Base-by-base conservation (phyloP, 2,888 invertebrate genomes). In the Dimorphilus gyrociliatus region DNA sequence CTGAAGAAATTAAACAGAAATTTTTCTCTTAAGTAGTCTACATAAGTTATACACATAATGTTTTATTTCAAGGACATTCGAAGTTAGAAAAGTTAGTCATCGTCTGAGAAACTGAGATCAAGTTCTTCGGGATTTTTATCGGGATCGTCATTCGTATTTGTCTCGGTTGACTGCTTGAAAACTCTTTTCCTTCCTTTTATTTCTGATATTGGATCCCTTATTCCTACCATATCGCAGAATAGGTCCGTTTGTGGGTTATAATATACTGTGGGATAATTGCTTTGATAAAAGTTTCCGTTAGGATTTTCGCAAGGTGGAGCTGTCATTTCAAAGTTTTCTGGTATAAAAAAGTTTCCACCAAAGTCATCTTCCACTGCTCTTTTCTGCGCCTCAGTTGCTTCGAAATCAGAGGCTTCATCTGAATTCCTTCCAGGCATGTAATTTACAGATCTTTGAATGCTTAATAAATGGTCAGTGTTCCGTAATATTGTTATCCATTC, bases 401-500 rank as follows among this genome's bases (percentile, higher is more conserved):
- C 72, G 52, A 77, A 82, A 39, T 71, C 64, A 66, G 70, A 76
- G 8, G 28, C 12, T 28, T 8, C 3, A 16, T n/a, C 8, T 27
- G 13, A 39, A 30, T 56, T 76, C 72, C 78, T 74, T 47, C 81
- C 81, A 1, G 90, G 90, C 75, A 90, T 74, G 53, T 78, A 84
- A 45, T 73, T 71, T 26, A 69, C 69, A 7, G 68, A 57, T 48
- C 67, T 72, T 50, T 75, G 77, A 0, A 80, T 72, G 51, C 73
- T 78, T 25, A 82, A 62, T 27, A 92, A 69, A 65, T 88, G 81
- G 67, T 94, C 84, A 1, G 94, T 94, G 40, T 72, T 70, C 52
- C 73, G 74, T 26, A 97, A 67, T 51, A 94, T 72, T 7, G 81
- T 74, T 37, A 97, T 65, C 94, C 94, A 97, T 60, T 92, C 86